Evolutionary conservation across 2,113 vertebrate genomes (phyloP).

Genomic region (Symphodus melops): DNA sequence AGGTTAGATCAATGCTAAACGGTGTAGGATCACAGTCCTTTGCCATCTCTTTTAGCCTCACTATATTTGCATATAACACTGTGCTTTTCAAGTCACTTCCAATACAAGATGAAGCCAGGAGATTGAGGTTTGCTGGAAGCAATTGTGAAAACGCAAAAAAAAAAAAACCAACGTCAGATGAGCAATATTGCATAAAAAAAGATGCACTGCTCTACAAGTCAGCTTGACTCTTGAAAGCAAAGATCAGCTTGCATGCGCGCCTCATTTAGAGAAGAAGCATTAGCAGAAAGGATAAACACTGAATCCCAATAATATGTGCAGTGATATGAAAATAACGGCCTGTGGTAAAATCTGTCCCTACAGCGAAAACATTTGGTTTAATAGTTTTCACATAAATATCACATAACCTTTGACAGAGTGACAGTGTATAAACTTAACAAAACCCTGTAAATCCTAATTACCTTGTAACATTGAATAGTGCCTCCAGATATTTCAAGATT

Average conservation of each 20-base stretch:
- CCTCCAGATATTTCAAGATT: background rate
- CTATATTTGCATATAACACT: background rate
- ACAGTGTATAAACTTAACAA: background rate
- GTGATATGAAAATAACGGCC: background rate
- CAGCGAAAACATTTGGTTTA: background rate
- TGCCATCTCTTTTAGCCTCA: background rate
- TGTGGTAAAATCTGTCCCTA: background rate
- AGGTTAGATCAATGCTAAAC: slow-evolving; percentile 8
- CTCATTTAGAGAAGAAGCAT: too few species aligned
- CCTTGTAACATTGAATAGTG: background rate
- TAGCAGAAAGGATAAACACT: background rate
- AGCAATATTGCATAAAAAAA: too few species aligned
- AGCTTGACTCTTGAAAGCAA: too few species aligned
- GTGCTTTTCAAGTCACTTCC: background rate
- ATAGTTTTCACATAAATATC: background rate
- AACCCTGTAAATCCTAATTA: background rate
- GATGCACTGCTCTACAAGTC: too few species aligned
- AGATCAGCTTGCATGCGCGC: too few species aligned
- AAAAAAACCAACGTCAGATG: too few species aligned
- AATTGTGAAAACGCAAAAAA: background rate
- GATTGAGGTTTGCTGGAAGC: too few species aligned
- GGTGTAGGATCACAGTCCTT: slow-evolving; percentile 19
- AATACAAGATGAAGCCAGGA: background rate
- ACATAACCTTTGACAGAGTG: background rate
- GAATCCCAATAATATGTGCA: background rate